Base-by-base conservation (phyloP, 1,140 invertebrate genomes). In the Bombus affinis region DNA sequence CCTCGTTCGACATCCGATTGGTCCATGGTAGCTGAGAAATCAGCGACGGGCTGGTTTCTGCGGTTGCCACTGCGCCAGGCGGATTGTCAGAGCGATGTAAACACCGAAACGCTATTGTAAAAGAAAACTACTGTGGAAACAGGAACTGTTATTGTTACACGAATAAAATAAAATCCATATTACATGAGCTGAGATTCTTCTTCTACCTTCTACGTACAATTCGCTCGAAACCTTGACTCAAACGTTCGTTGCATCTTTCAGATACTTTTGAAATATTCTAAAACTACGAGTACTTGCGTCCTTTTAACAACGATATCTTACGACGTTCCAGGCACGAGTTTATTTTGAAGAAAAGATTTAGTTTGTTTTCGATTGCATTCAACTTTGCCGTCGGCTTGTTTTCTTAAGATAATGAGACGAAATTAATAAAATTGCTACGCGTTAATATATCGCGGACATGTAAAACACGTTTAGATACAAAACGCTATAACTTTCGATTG, bases 81-180 rank as follows among this genome's bases (percentile, higher is more conserved):
- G 73, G n/a, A 39, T 71, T 32, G 42, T 66, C 71, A 15, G 25
- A 72, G 28, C 39, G 59, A 72, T 37, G 62, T 59, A 47, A 57
- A 78, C 42, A 62, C 47, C 44, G 75, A 80, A 71, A 84, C n/a
- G 66, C n/a, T 84, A 35, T 72, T 53, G 65, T 78, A 79, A 83
- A 47, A 70, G 57, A n/a, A 76, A 88, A 88, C 71, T 88, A 85
- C 47, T 84, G 74, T 71, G 68, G 53, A 80, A 85, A 81, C 70
- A 44, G 88, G 44, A 87, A 87, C 88, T 90, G 88, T 90, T 90
- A 90, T 90, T 90, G 90, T 90, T 90, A 86, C 87, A 91, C 83
- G 73, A 83, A 91, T 91, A 65, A 84, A 89, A 85, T 89, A 89
- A 91, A 90, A 85, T 85, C 81, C 78, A 75, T 89, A 88, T 72